These are phyloP conservation scores for Gisinianus flammeolus DNA, from an alignment of 2,888 invertebrate species.

Conservation along the genomic window DNA sequence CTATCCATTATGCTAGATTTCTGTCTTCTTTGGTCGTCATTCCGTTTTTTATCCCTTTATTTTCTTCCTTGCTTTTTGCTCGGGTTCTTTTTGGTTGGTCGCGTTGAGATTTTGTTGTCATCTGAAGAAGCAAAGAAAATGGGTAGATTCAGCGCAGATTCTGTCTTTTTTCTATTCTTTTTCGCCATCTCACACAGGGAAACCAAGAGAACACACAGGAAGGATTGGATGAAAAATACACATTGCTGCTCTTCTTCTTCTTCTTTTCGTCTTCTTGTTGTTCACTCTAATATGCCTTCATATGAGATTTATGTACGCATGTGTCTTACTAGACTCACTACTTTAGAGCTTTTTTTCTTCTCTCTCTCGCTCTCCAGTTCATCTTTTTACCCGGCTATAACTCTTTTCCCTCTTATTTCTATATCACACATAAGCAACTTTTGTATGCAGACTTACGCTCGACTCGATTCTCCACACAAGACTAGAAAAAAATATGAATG, in stretches of 20 bases:
- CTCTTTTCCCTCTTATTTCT: conserved; percentile 1
- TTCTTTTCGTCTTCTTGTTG: background rate
- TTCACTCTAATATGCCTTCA: background rate
- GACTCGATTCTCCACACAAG: background rate
- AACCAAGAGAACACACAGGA: conserved; percentile 23
- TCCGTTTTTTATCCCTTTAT: conserved; percentile 3
- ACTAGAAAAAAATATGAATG: conserved; percentile 28
- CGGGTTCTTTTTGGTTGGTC: conserved; percentile 34
- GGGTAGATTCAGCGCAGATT: conserved; percentile 30
- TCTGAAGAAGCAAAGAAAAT: conserved; percentile 32
- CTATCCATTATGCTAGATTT: background rate
- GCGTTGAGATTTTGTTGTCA: conserved; percentile 35
- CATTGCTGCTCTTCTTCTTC: background rate
- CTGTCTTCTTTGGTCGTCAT: conserved; percentile 13
- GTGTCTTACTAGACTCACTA: background rate
- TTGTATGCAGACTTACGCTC: background rate
- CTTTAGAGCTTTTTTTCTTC: conserved; percentile 1
- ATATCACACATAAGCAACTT: background rate
- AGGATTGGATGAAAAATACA: conserved; percentile 23
- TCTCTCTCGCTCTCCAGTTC: conserved; percentile 11
- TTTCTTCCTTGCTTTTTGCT: conserved; percentile 18
- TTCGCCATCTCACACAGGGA: conserved; percentile 15
- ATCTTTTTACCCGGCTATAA: conserved; percentile 9
- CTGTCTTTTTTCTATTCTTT: conserved; percentile 23
- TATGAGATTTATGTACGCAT: conserved; percentile 30